Base-by-base conservation (phyloP, 2,888 invertebrate species). In the Blastobasis lacticolella region DNA sequence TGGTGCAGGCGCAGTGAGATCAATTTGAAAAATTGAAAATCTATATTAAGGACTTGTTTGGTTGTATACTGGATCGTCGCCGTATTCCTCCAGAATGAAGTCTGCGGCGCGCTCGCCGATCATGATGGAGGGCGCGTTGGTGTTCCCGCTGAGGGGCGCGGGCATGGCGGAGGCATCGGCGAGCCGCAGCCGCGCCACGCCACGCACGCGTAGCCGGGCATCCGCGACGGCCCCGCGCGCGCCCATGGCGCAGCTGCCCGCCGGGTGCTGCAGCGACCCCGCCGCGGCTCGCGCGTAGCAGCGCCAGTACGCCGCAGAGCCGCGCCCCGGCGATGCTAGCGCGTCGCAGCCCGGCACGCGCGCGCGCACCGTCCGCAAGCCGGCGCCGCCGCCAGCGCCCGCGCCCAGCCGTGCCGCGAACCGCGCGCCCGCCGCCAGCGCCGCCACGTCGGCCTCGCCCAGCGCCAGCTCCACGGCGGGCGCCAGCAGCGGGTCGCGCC, bases 251-350 rank as follows among this genome's bases (percentile, higher is more conserved):
- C 85, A 86, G 1, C 85, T 81, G 0, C 89, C 88, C 0, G 88
- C 89, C 40, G 90, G 90, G 68, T 93, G 93, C 54, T 91, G 89
- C 49, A 93, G 78, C 6, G 91, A 90, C 38, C 87, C 77, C 0
- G 90, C 89, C 10, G 90, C 75, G 55, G 89, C 88, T 43, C 87
- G 81, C 0, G 89, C 83, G 62, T 90, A 89, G 63, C 94, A 94
- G 45, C 81, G 81, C 90, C 92, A 92, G 62, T 93, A 94, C 0
- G 76, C 75, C 66, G 92, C 90, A 0, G n/a, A n/a, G n/a, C n/a
- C n/a, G n/a, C 62, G 4, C 76, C 57, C 8, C 40, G n/a, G 75
- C 71, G 59, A 91, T 91, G 4, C 78, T 82, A 0, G 84, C 81
- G 9, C 90, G 74, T 0, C 53, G 38, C 38, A 64, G 42, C 46